Evolutionary conservation across 2,797 vertebrate species (phyloP).

Genomic region (Betta splendens): DNA sequence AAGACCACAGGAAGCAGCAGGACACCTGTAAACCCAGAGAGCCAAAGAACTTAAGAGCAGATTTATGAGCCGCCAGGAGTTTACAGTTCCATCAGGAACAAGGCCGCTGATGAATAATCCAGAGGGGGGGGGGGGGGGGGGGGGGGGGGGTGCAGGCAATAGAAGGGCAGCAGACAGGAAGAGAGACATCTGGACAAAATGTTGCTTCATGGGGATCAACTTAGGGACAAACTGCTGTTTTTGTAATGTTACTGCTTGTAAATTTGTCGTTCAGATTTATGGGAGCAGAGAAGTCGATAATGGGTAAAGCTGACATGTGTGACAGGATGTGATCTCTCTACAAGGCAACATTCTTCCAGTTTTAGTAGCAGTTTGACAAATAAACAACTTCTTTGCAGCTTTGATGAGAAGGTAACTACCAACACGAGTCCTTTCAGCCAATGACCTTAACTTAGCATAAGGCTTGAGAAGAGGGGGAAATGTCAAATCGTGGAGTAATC

Average conservation of each 20-base stretch:
- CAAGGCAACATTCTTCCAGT: no score
- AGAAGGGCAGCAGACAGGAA: slow-evolving; percentile 17
- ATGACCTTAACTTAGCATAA: no score
- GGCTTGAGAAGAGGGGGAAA: no score
- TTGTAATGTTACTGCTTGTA: slow-evolving; percentile 24
- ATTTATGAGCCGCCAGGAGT: slow-evolving; percentile 69
- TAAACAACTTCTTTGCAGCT: no score
- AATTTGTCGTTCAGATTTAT: no score
- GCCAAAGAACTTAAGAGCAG: slow-evolving; percentile 68
- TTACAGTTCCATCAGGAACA: slow-evolving; percentile 65
- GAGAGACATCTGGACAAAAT: slow-evolving; percentile 20
- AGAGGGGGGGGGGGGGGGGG: slow-evolving; percentile 15
- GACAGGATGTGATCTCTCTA: no score
- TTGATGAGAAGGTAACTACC: no score
- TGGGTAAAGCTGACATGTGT: no score
- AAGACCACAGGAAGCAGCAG: slow-evolving; percentile 52
- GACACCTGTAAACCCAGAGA: slow-evolving; percentile 50
- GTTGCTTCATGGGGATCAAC: slow-evolving; percentile 13
- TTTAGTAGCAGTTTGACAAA: no score
- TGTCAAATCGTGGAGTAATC: no score
- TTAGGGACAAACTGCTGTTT: slow-evolving; percentile 22
- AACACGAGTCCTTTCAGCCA: no score
- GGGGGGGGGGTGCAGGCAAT: not conserved
- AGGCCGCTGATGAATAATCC: slow-evolving; percentile 51
- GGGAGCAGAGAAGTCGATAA: no score